Percentiles rank a stretch among this genome's conserved stretches.
Conservation (phyloP, 2,888 invertebrate species). For the Pimpla rufipes region DNA sequence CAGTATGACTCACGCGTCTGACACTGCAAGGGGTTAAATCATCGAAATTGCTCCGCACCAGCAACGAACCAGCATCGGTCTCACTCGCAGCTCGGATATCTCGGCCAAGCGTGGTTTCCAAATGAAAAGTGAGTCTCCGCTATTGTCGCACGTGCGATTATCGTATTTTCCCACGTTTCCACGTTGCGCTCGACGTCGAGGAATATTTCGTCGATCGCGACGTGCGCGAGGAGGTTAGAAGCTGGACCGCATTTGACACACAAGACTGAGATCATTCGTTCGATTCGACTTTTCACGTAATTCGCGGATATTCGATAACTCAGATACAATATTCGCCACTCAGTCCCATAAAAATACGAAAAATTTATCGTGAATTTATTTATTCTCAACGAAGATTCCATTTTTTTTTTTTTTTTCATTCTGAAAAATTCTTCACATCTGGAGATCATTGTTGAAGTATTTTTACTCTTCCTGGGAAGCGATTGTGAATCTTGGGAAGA, state of each 20-base stretch:
- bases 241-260: slow-evolving; percentile 46
- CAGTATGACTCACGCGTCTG: slow-evolving; percentile 57
- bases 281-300: neutral
- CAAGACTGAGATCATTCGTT: neutral
- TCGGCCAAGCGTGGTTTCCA: slow-evolving; percentile 38
- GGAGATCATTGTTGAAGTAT: slow-evolving; percentile 5
- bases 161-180: neutral
- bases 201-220: neutral
- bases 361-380: neutral
- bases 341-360: neutral
- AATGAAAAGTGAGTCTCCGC: slow-evolving; percentile 64
- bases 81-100: slow-evolving; percentile 27
- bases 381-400: neutral
- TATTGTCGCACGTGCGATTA: neutral
- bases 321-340: neutral
- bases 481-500: neutral
- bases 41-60: slow-evolving; percentile 45
- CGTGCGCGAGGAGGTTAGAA: slow-evolving; percentile 55
- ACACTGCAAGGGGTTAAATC: slow-evolving; percentile 60
- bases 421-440: slow-evolving; percentile 1
- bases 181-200: neutral
- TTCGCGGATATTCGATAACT: neutral
- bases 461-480: neutral
- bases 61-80: slow-evolving; percentile 52
- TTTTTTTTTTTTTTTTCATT: slow-evolving; percentile 5